Evolutionary conservation across 2,113 vertebrate genomes (phyloP).

Genomic region (Rhizomys pruinosus): DNA sequence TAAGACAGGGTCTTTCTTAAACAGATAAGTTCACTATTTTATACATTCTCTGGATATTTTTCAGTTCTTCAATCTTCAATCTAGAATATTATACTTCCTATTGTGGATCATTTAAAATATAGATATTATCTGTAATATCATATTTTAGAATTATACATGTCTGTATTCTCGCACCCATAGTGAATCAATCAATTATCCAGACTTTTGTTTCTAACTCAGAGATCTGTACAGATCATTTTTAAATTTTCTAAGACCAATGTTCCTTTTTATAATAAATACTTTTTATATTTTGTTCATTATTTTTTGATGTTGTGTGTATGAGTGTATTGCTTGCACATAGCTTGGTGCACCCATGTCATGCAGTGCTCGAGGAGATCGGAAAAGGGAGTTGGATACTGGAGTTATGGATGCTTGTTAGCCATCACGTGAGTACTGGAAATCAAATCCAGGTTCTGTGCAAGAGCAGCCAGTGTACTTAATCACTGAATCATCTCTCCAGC

Average conservation of each 20-base stretch:
- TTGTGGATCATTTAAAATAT: conserved; percentile 14
- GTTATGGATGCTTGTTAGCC: no score
- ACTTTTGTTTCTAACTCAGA: conserved; percentile 9
- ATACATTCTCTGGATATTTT: background rate
- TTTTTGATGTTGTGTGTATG: no score
- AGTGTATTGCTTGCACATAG: no score
- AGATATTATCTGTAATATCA: background rate
- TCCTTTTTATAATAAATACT: conserved; percentile 26
- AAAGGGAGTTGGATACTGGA: no score
- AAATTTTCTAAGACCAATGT: background rate
- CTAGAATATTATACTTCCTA: conserved; percentile 37
- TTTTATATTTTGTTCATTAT: no score
- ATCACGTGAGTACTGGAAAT: no score
- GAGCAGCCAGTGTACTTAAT: no score
- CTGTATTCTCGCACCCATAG: background rate
- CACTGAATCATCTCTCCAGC: no score
- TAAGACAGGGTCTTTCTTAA: conserved; percentile 26
- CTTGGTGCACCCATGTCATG: no score
- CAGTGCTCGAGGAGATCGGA: no score
- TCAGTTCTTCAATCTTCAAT: background rate
- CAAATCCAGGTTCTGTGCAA: no score
- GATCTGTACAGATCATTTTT: background rate
- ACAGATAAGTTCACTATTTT: background rate
- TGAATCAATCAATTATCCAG: conserved; percentile 20
- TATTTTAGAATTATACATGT: conserved; percentile 46